Conservation (phyloP, 2,888 invertebrate species). For the Coleophora flavipennella region DNA sequence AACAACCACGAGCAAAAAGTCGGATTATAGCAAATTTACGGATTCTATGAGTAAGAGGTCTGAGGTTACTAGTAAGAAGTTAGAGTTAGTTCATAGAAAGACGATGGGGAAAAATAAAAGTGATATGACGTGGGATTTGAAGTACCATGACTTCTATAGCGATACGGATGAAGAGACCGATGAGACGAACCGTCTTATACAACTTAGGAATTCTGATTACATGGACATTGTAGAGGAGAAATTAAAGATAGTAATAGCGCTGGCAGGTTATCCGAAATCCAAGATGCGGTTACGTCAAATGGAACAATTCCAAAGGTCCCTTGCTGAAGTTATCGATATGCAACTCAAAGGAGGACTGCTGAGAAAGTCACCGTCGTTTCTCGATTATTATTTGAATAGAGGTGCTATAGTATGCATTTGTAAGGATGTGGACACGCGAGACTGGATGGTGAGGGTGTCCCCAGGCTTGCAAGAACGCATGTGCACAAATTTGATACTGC, state of each 20-base stretch:
- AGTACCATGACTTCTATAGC: conserved; percentile 43
- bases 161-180: conserved; percentile 45
- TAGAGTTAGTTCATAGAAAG: conserved; percentile 18
- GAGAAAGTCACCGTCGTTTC: conserved; percentile 40
- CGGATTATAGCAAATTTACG: conserved; percentile 29
- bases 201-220: conserved; percentile 48
- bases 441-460: conserved; percentile 53
- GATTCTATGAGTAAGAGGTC: conserved; percentile 30
- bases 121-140: conserved; percentile 36
- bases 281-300: conserved; percentile 52
- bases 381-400: conserved; percentile 55
- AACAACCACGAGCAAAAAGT: conserved; percentile 27
- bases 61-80: conserved; percentile 34
- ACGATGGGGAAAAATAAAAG: conserved; percentile 25
- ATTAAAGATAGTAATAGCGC: conserved; percentile 46
- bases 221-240: conserved; percentile 48
- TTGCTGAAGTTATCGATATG: conserved; percentile 51
- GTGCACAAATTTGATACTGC: conserved; percentile 40
- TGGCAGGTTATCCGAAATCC: conserved; percentile 52
- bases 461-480: conserved; percentile 58
- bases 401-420: conserved; percentile 59
- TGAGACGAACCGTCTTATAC: conserved; percentile 49
- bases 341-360: conserved; percentile 48
- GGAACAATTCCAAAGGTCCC: conserved; percentile 43
- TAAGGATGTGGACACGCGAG: conserved; percentile 45